A percentile compares a stretch with the other conserved stretches of the same genome.
These are phyloP conservation scores for Oeneis ivallda DNA, from an alignment of 2,888 invertebrate species.

Conservation along the genomic window DNA sequence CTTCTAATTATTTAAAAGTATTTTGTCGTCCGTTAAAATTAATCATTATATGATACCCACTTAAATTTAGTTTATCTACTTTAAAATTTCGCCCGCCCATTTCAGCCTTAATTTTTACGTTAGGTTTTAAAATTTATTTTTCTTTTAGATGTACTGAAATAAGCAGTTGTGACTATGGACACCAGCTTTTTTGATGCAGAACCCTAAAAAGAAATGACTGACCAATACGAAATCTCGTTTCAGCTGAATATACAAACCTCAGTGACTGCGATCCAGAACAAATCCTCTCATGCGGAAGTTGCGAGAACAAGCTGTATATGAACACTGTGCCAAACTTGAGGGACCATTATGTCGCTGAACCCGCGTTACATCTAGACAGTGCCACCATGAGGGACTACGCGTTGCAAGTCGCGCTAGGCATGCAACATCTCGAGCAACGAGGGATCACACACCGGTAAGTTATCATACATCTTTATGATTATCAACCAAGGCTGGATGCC, in stretches of 20 bases:
- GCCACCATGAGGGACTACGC: constrained; percentile 86
- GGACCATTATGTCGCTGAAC: constrained; percentile 73
- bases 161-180: too few relatives aligned
- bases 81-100: too few relatives aligned
- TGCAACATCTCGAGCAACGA: constrained; percentile 87
- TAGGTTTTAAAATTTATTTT: too few relatives aligned
- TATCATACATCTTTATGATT: neutral
- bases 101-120: too few relatives aligned
- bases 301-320: constrained; percentile 49
- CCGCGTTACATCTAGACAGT: constrained; percentile 66
- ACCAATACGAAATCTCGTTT: constrained; percentile 39
- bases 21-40: too few relatives aligned
- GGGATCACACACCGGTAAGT: constrained; percentile 83
- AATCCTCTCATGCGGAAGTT: constrained; percentile 46
- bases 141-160: too few relatives aligned
- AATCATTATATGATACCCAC: too few relatives aligned
- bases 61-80: too few relatives aligned
- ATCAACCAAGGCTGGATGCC: too few relatives aligned
- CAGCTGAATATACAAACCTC: constrained; percentile 81
- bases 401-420: constrained; percentile 89
- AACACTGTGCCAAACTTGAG: constrained; percentile 45
- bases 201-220: too few relatives aligned
- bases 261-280: constrained; percentile 67
- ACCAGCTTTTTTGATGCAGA: too few relatives aligned
- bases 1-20: too few relatives aligned